Conservation (phyloP, 1,140 invertebrate species). For the Temnothorax nylanderi region DNA sequence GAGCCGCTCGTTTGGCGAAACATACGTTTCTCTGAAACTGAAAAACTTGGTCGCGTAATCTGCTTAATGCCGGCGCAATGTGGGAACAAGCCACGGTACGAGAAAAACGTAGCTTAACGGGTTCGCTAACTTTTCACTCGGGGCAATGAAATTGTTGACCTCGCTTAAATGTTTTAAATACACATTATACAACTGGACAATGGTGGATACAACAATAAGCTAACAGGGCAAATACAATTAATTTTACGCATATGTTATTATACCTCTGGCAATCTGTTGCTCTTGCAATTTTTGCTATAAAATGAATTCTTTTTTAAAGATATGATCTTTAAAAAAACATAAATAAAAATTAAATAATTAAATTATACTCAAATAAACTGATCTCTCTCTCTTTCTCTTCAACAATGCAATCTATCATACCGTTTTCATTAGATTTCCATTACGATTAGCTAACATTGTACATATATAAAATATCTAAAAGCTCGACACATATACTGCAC, state of each 20-base stretch:
- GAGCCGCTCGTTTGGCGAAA: neutral
- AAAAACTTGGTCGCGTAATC: constrained; percentile 54
- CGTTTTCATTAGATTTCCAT: constrained; percentile 33
- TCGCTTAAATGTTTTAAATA: constrained; percentile 47
- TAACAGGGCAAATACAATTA: constrained; percentile 55
- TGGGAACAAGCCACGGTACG: constrained; percentile 19
- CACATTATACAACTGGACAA: constrained; percentile 9
- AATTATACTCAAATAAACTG: neutral
- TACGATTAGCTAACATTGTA: neutral
- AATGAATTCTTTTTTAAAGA: neutral
- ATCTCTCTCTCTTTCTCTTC: neutral
- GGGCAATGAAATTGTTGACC: constrained; percentile 44
- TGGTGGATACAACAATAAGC: neutral
- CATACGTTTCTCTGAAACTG: neutral
- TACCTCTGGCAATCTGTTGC: neutral
- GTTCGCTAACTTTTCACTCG: constrained; percentile 39
- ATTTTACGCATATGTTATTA: constrained; percentile 1
- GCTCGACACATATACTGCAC: neutral
- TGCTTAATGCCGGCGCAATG: constrained; percentile 46
- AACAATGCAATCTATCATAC: neutral
- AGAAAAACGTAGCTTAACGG: constrained; percentile 47
- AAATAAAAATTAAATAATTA: constrained; percentile 1
- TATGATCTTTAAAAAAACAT: neutral
- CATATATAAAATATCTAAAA: constrained; percentile 26
- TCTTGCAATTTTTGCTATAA: neutral